These are phyloP conservation scores for Parasteatoda tepidariorum DNA, from an alignment of 1,140 invertebrate species.

Conservation along the genomic window DNA sequence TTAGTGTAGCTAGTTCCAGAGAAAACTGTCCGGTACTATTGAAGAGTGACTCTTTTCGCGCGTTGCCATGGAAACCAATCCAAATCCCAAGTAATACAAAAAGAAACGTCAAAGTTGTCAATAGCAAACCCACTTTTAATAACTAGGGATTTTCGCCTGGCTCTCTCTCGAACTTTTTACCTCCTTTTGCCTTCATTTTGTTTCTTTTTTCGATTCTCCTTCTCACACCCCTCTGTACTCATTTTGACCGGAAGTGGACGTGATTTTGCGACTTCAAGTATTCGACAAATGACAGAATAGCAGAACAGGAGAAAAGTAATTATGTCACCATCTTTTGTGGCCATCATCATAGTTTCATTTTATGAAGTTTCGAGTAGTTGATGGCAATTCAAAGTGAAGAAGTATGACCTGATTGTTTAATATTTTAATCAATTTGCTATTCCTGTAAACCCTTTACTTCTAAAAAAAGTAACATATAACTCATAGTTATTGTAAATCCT, in stretches of 20 bases:
- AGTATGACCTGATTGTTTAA: too few relatives aligned
- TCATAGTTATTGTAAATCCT: too few relatives aligned
- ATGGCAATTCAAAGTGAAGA: too few relatives aligned
- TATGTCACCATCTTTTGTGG: background rate
- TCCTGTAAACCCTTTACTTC: too few relatives aligned
- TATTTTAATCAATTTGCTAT: too few relatives aligned
- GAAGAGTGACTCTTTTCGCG: slow-evolving; percentile 43
- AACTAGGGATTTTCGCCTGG: slow-evolving; percentile 54
- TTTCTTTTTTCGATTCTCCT: background rate
- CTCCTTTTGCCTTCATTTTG: background rate
- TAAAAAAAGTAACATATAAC: too few relatives aligned
- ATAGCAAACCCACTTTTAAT: slow-evolving; percentile 59
- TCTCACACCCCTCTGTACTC: background rate
- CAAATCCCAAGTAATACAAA: slow-evolving; percentile 56
- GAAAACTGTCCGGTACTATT: slow-evolving; percentile 36
- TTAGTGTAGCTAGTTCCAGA: slow-evolving; percentile 35
- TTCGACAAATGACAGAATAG: background rate
- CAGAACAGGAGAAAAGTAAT: background rate
- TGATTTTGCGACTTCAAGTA: slow-evolving; percentile 29
- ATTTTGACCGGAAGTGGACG: slow-evolving; percentile 5
- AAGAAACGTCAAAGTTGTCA: slow-evolving; percentile 60
- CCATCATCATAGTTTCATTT: too few relatives aligned
- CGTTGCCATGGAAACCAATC: slow-evolving; percentile 51
- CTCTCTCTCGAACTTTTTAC: slow-evolving; percentile 23
- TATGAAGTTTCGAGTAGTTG: too few relatives aligned